Percentiles rank a stretch among this genome's conserved stretches.
Conservation (phyloP, 2,888 invertebrate species). For the Furcula furcula region DNA sequence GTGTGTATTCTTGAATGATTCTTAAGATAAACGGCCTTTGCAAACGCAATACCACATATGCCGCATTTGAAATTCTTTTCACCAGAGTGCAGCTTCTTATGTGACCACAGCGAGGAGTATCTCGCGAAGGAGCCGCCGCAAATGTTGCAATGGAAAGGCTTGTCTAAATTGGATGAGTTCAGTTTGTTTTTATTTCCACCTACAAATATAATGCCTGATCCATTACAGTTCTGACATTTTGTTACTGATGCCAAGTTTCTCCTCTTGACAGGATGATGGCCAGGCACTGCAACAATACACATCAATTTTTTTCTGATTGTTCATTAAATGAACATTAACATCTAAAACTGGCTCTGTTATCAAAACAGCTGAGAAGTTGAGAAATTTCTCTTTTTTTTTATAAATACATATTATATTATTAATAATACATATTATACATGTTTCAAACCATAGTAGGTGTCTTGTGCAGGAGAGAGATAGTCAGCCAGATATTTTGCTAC, state of each 20-base stretch:
- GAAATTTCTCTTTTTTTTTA: too few relatives aligned
- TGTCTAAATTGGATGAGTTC: conserved; percentile 84
- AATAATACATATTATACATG: too few relatives aligned
- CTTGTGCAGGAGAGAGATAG: too few relatives aligned
- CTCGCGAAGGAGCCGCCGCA: conserved; percentile 92
- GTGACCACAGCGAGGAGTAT: conserved; percentile 94
- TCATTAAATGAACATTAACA: background rate
- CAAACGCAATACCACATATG: conserved; percentile 93
- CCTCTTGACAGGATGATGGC: conserved; percentile 91
- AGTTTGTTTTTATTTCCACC: conserved; percentile 84
- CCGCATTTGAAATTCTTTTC: conserved; percentile 94
- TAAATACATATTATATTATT: too few relatives aligned
- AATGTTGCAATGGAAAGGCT: conserved; percentile 94
- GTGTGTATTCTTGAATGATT: conserved; percentile 94
- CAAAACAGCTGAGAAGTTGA: too few relatives aligned
- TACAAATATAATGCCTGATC: conserved; percentile 92
- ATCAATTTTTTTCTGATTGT: background rate
- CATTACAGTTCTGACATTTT: conserved; percentile 94
- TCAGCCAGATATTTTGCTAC: too few relatives aligned
- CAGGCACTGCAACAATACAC: conserved; percentile 58
- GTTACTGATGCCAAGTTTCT: conserved; percentile 91
- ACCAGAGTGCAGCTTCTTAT: conserved; percentile 92
- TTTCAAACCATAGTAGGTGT: too few relatives aligned
- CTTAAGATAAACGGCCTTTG: conserved; percentile 94
- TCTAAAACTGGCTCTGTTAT: too few relatives aligned